Percentiles rank a stretch among this genome's conserved stretches.
phyloP scores from a whole-genome alignment of 2,888 invertebrate species.

The Amphipoea lucens region DNA sequence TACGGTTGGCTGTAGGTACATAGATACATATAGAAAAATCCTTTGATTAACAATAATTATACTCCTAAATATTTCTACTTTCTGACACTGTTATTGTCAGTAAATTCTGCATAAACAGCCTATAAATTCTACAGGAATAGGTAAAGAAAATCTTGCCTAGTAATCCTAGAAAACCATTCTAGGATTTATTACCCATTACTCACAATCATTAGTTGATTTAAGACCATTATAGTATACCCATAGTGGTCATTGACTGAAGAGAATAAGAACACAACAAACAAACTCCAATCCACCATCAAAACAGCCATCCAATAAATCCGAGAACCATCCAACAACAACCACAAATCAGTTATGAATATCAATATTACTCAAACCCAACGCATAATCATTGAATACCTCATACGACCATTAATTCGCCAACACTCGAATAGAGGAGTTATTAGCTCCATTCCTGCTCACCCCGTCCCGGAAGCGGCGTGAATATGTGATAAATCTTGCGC shows the following conservation, averaged over 20 bases:
- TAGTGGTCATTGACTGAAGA: no score
- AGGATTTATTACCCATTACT: not conserved
- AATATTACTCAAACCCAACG: slow-evolving; percentile 20
- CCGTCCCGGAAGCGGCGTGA: slow-evolving; percentile 60
- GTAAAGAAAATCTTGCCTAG: not conserved
- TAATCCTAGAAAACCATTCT: no score
- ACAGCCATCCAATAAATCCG: not conserved
- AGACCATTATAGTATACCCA: not conserved
- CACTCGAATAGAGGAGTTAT: slow-evolving; percentile 60
- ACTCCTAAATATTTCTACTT: not conserved
- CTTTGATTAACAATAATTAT: no score
- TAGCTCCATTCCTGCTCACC: slow-evolving; percentile 53
- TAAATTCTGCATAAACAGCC: not conserved
- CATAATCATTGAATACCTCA: slow-evolving; percentile 42
- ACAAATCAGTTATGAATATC: slow-evolving; percentile 46
- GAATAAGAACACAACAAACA: not conserved
- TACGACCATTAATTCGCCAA: slow-evolving; percentile 54
- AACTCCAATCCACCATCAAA: not conserved
- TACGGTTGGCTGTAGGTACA: not conserved
- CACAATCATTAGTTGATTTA: not conserved
- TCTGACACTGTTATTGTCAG: not conserved
- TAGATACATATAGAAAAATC: no score
- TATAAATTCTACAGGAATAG: not conserved
- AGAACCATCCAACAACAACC: not conserved
- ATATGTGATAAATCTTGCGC: slow-evolving; percentile 65